Evolutionary conservation across 2,113 vertebrate genomes (phyloP).

Genomic region (Meriones unguiculatus): DNA sequence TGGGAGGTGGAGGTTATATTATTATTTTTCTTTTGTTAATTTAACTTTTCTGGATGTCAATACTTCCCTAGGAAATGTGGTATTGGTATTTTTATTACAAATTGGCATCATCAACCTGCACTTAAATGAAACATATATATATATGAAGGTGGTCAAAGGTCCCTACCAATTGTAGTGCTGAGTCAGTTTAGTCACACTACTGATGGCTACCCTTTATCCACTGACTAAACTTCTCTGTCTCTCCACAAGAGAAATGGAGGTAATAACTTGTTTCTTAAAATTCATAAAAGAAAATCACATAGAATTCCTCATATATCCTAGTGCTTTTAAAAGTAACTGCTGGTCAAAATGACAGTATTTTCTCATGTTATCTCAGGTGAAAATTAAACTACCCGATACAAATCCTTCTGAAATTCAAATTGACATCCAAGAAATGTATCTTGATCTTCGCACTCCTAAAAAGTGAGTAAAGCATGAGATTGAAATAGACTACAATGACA

Average conservation of each 20-base stretch:
- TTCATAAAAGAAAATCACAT: constrained; percentile 19
- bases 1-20: background rate
- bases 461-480: constrained; percentile 89
- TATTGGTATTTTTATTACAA: constrained; percentile 17
- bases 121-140: constrained; percentile 26
- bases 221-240: constrained; percentile 51
- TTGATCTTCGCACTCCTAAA: constrained; percentile 94
- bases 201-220: background rate
- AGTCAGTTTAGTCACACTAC: constrained; percentile 32
- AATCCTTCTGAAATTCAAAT: constrained; percentile 91
- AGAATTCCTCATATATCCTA: constrained; percentile 7
- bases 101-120: background rate
- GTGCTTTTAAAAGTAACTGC: constrained; percentile 21
- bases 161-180: background rate
- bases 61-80: constrained; percentile 32
- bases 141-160: constrained; percentile 2
- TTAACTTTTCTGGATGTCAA: constrained; percentile 32
- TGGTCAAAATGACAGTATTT: constrained; percentile 11
- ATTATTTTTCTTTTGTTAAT: constrained; percentile 54
- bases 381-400: constrained; percentile 94
- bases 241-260: constrained; percentile 19
- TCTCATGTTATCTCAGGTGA: constrained; percentile 89
- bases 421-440: constrained; percentile 92
- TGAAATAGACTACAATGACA: constrained; percentile 14
- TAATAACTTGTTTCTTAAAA: constrained; percentile 47